Conservation (phyloP, 2,113 vertebrate genomes). For the Hipposideros armiger region DNA sequence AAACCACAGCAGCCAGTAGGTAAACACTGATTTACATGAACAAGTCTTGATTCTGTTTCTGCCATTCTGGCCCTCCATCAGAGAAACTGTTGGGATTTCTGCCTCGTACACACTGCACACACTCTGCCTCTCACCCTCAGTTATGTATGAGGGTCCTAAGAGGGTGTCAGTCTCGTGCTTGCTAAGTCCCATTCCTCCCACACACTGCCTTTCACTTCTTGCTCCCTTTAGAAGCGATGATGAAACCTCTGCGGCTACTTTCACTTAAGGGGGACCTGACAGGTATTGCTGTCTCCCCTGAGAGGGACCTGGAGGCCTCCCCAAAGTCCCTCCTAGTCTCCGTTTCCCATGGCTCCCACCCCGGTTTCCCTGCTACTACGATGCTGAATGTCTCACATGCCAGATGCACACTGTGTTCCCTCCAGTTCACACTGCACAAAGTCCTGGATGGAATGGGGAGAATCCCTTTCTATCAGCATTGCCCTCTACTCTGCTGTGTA, state of each 20-base stretch:
- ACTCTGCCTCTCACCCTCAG: background rate
- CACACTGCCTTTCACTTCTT: no score
- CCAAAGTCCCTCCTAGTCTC: background rate
- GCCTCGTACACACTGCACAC: no score
- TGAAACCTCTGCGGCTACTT: background rate
- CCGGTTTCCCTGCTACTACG: background rate
- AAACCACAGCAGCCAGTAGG: background rate
- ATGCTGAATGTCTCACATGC: background rate
- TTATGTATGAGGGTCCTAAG: background rate
- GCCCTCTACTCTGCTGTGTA: background rate
- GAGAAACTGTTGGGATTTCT: background rate
- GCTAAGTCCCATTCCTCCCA: background rate
- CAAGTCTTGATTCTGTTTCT: background rate
- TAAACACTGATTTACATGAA: background rate
- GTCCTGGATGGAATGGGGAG: background rate
- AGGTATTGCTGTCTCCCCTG: background rate
- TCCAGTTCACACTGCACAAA: background rate
- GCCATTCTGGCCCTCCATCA: background rate
- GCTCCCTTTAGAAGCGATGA: background rate
- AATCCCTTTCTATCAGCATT: background rate
- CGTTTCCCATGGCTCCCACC: rapidly evolving
- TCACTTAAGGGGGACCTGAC: background rate
- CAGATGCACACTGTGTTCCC: background rate
- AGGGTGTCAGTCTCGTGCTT: rapidly evolving
- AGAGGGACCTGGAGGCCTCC: background rate